A percentile compares a stretch with the other conserved stretches of the same genome.
Evolutionary conservation across 2,797 vertebrate species (phyloP).

Genomic region (Chloroceryle amazona): DNA sequence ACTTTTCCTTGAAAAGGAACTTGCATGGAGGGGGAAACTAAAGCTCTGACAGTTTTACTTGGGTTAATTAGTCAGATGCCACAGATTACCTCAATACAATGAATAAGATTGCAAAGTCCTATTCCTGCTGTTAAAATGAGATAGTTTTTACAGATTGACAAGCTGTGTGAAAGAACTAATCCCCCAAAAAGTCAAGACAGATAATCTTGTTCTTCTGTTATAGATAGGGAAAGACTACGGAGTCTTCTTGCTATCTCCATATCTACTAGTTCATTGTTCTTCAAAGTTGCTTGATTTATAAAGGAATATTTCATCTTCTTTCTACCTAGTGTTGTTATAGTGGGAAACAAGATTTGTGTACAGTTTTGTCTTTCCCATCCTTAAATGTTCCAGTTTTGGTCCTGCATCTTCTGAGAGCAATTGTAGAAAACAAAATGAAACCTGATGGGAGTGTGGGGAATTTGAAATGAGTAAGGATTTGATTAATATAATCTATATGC

Average conservation of each 20-base stretch:
- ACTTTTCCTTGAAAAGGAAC: background rate
- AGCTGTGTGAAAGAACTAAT: background rate
- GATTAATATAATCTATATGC: background rate
- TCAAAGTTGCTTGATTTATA: background rate
- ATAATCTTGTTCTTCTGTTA: background rate
- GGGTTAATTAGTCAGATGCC: background rate
- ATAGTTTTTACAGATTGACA: background rate
- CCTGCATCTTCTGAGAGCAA: background rate
- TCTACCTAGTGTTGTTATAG: background rate
- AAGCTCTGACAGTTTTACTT: background rate
- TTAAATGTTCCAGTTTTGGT: background rate
- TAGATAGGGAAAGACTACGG: background rate
- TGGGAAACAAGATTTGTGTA: background rate
- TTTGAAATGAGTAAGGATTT: background rate
- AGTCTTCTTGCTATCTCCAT: background rate
- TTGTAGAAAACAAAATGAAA: background rate
- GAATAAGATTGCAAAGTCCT: background rate
- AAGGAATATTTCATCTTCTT: background rate
- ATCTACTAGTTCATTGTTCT: background rate
- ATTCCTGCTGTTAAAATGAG: background rate
- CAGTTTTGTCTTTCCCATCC: background rate
- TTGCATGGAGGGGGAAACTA: background rate
- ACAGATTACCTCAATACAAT: background rate
- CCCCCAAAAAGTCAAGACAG: background rate
- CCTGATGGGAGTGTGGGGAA: background rate